Evolutionary conservation across 1,140 invertebrate species (phyloP), one percentile per base, ranked within the genome.

Genomic region (Lithobius niger): DNA sequence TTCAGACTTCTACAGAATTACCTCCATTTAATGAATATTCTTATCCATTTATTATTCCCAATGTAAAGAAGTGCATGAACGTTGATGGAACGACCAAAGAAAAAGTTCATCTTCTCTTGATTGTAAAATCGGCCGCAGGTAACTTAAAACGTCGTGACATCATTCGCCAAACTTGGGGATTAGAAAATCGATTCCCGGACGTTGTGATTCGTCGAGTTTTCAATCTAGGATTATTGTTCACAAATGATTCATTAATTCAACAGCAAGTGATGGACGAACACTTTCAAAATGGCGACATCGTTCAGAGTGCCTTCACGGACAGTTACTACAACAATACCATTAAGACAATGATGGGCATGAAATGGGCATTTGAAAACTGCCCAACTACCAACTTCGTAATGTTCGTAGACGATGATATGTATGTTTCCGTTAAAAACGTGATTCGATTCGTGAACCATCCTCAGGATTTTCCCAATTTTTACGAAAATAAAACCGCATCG

Each of bases 151-250:
- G 77, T 54, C 73, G 90, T 56, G 62, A 69, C 16, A 82, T 78
- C 0, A 92, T 95, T 59, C 71, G 91, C 55, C 77, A 81, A 27
- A 83, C 86, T 0, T 95, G 87, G 83, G 91, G 88, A 3, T 83
- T 79, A 70, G 84, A 88, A 62, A 76, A 78, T 31, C 69, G 83
- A 57, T 77, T 81, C 67, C 84, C 82, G 2, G 85, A 89, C 68
- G 82, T 87, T 1, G 73, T 76, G n/a, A 80, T 88, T 3, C 77
- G 78, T 63, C 81, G 79, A 1, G 73, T 89, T 18, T 94, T 94
- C 68, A 63, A 91, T 2, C 60, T 94, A 15, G 91, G 91, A 4
- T 66, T 69, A 16, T 60, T 65, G 25, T 64, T 65, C 52, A 60
- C 66, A 40, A n/a, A 40, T 40, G 36, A 40, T 40, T 13, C 36